phyloP scores from a whole-genome alignment of 2,888 invertebrate species.

The Cacoxenus indagator region DNA sequence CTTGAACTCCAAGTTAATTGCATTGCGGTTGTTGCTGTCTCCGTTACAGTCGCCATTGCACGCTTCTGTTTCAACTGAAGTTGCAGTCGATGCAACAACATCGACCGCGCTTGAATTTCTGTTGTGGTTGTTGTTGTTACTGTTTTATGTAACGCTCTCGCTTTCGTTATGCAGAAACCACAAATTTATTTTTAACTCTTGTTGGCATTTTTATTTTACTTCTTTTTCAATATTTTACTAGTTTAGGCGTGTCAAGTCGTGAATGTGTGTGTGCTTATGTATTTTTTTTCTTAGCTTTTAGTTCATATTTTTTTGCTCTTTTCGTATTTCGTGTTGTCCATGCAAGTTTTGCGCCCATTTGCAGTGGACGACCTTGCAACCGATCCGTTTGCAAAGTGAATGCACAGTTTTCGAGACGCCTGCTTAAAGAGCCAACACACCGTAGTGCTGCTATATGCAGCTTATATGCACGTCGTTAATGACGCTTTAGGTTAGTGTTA shows the following conservation, averaged over 20 bases:
- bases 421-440: background rate
- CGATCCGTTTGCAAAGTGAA: constrained; percentile 52
- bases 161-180: constrained; percentile 44
- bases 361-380: constrained; percentile 69
- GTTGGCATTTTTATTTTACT: constrained; percentile 12
- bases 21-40: constrained; percentile 1
- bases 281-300: constrained; percentile 24
- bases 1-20: constrained; percentile 52
- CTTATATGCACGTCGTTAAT: constrained; percentile 28
- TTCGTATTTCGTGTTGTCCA: constrained; percentile 15
- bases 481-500: constrained; percentile 19
- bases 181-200: constrained; percentile 37
- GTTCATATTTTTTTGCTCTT: constrained; percentile 22
- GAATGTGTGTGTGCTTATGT: constrained; percentile 21
- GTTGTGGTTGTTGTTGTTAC: background rate
- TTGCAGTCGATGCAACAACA: background rate
- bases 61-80: too few relatives aligned
- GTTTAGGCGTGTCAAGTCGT: constrained; percentile 62
- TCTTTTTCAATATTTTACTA: constrained; percentile 43
- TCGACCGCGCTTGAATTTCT: background rate
- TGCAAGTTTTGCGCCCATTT: constrained; percentile 33
- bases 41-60: too few relatives aligned
- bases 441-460: background rate
- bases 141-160: constrained; percentile 36
- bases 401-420: background rate